These are phyloP conservation scores for Pegoplata infirma DNA, from an alignment of 2,888 invertebrate genomes.

Conservation along the genomic window DNA sequence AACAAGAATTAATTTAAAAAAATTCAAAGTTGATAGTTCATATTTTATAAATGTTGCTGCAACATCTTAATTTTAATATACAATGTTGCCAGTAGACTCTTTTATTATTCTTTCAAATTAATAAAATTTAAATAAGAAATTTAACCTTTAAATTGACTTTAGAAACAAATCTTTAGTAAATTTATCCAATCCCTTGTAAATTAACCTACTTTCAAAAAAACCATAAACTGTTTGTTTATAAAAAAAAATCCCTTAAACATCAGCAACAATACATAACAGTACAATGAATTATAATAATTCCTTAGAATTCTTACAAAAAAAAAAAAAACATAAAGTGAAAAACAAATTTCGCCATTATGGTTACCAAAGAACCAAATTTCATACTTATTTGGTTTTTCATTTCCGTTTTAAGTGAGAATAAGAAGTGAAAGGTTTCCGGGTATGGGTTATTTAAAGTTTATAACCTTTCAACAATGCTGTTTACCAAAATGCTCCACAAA, in stretches of 20 bases:
- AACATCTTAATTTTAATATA: too few species aligned
- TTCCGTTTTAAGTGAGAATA: constrained; percentile 2
- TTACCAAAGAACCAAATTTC: background rate
- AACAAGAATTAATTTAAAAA: too few species aligned
- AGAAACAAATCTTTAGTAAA: too few species aligned
- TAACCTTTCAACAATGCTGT: constrained; percentile 20
- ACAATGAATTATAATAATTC: constrained; percentile 16
- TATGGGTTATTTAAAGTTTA: constrained; percentile 40
- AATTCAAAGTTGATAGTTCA: too few species aligned
- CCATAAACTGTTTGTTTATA: constrained; percentile 8
- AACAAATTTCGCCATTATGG: background rate
- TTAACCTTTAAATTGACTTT: too few species aligned
- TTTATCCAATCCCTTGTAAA: background rate
- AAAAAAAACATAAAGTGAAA: background rate
- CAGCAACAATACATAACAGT: constrained; percentile 16
- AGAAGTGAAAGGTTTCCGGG: constrained; percentile 19
- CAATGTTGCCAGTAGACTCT: too few species aligned
- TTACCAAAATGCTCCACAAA: background rate
- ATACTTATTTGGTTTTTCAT: constrained; percentile 21
- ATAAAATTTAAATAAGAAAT: too few species aligned
- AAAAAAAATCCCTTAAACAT: too few species aligned
- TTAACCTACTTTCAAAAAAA: constrained; percentile 20
- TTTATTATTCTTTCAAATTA: too few species aligned
- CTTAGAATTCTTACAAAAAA: background rate
- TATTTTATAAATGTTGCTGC: too few species aligned